Percentiles rank a stretch among this genome's conserved stretches.
Evolutionary conservation across 2,113 vertebrate species (phyloP).

Genomic region (Gnathonemus echidnorhynchus): DNA sequence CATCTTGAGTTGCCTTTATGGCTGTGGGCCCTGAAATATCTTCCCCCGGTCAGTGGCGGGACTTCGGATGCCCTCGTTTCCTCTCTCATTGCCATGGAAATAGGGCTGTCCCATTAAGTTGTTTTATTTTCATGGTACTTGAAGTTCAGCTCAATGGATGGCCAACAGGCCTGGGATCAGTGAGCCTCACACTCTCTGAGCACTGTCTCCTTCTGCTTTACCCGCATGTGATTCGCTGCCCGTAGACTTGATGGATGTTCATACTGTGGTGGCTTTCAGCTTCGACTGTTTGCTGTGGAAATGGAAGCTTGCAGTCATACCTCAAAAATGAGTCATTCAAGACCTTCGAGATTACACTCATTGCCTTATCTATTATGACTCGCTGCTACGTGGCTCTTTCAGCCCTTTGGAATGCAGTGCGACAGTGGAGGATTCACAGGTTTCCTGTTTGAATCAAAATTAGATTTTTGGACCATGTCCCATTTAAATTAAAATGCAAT

Average conservation of each 20-base stretch:
- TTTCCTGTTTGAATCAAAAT: neutral
- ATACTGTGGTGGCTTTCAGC: neutral
- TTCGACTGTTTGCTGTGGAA: neutral
- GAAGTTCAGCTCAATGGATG: neutral
- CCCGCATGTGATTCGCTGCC: neutral
- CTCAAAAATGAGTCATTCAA: neutral
- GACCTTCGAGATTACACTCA: neutral
- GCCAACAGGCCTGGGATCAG: neutral
- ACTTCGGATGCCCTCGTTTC: slow-evolving; percentile 10
- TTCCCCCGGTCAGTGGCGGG: neutral
- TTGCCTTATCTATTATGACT: neutral
- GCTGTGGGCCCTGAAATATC: slow-evolving; percentile 20
- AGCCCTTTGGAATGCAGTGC: neutral
- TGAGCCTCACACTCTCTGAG: neutral
- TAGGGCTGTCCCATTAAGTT: neutral
- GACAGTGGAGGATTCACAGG: neutral
- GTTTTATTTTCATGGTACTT: neutral
- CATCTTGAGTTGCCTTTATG: slow-evolving; percentile 17
- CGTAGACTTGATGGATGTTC: neutral
- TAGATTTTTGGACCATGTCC: neutral
- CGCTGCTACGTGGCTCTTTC: neutral
- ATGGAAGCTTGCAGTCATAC: neutral
- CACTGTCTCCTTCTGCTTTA: neutral
- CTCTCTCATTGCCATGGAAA: slow-evolving; percentile 6
- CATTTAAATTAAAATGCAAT: neutral